phyloP scores from a whole-genome alignment of 2,797 vertebrate species.

The Sebastes kiyomatsui region DNA sequence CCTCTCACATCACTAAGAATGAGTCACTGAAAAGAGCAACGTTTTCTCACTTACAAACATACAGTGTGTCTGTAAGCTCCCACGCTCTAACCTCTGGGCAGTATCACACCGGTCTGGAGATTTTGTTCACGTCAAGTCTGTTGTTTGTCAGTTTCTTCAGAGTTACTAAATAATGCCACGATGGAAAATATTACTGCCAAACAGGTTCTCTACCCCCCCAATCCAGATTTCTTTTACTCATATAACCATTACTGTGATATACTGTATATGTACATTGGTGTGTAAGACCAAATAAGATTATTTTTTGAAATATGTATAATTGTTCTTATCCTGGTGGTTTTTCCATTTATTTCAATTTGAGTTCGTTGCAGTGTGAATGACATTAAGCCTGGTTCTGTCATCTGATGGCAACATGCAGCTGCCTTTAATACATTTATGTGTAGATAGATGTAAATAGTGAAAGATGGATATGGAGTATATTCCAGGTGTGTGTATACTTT shows the following conservation, averaged over 20 bases:
- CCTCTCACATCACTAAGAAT: neutral
- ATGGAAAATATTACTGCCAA: neutral
- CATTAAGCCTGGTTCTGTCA: neutral
- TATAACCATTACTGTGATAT: neutral
- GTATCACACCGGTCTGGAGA: neutral
- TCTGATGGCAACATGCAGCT: neutral
- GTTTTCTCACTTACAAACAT: neutral
- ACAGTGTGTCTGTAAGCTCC: neutral
- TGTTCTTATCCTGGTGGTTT: neutral
- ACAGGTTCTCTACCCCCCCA: accelerated
- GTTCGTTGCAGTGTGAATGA: neutral
- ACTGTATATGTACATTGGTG: neutral
- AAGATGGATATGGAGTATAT: neutral
- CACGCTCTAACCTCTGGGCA: neutral
- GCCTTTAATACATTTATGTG: neutral
- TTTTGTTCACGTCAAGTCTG: neutral
- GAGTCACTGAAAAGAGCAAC: conserved; percentile 2
- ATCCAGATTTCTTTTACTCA: neutral
- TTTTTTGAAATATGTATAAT: neutral
- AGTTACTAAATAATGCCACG: neutral
- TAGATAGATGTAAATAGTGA: conserved; percentile 27
- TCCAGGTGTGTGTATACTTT: neutral
- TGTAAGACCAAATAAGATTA: neutral
- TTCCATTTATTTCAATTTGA: neutral
- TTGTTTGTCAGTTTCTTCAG: neutral